Conservation (phyloP, 2,888 invertebrate genomes). For the Rapana venosa region DNA sequence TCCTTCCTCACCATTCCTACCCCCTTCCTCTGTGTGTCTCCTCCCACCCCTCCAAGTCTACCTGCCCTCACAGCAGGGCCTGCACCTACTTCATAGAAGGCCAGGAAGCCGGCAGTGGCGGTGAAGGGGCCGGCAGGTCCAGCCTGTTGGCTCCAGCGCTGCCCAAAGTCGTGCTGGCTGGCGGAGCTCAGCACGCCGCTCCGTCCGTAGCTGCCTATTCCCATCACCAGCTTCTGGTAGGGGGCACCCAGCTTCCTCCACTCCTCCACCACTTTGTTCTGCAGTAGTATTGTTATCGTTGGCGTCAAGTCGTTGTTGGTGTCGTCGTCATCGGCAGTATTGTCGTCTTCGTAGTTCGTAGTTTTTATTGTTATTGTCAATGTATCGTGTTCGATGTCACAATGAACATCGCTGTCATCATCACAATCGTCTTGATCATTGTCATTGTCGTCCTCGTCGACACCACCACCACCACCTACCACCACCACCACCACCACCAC, state of each 20-base stretch:
- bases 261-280: conserved; percentile 15
- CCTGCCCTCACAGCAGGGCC: not conserved
- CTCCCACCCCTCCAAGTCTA: not conserved
- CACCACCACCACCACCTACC: not conserved
- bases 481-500: not conserved
- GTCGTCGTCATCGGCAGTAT: not conserved
- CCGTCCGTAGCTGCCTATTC: conserved; percentile 27
- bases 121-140: not conserved
- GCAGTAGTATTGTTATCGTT: not conserved
- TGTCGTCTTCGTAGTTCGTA: not conserved
- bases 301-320: not conserved
- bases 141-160: not conserved
- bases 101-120: not conserved
- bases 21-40: not conserved
- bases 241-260: conserved; percentile 28
- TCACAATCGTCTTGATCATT: not conserved
- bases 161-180: not conserved
- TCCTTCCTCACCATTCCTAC: not conserved
- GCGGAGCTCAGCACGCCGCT: not conserved
- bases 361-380: too few species aligned
- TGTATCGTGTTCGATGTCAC: too few species aligned
- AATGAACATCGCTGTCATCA: not conserved
- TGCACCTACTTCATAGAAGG: conserved; percentile 14
- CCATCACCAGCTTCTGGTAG: conserved; percentile 34
- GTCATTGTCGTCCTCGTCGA: not conserved